A percentile compares a stretch with the other conserved stretches of the same genome.
These are phyloP conservation scores for Anagrus nilaparvatae DNA, from an alignment of 1,140 invertebrate species.

Conservation along the genomic window DNA sequence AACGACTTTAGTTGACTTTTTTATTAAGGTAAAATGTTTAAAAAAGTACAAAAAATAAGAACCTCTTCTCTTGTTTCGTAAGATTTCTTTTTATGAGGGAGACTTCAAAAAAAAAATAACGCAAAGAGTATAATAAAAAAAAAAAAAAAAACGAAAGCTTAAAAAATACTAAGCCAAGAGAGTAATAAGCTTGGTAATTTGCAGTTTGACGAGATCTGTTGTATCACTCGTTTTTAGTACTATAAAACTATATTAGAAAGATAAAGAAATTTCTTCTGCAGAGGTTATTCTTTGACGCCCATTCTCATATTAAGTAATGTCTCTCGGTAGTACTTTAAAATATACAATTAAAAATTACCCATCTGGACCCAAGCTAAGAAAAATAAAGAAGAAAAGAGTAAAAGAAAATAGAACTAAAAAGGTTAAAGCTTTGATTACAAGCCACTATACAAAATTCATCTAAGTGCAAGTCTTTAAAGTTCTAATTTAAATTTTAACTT, in stretches of 20 bases:
- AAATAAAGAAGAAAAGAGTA: conserved; percentile 5
- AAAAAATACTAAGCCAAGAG: too few species aligned
- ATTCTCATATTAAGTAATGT: conserved; percentile 27
- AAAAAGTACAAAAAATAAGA: conserved; percentile 17
- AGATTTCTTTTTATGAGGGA: conserved; percentile 19
- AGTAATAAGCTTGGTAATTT: conserved; percentile 41
- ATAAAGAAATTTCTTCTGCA: background rate
- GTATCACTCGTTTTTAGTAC: conserved; percentile 21
- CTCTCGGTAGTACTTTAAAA: conserved; percentile 27
- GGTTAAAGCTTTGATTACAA: conserved; percentile 19
- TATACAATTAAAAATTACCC: conserved; percentile 36
- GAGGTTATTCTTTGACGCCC: conserved; percentile 28
- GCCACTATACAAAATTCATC: background rate
- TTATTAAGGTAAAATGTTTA: too few species aligned
- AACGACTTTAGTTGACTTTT: too few species aligned
- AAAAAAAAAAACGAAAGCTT: too few species aligned
- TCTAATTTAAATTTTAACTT: too few species aligned
- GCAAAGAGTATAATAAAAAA: too few species aligned
- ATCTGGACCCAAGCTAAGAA: conserved; percentile 21
- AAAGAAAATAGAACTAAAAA: conserved; percentile 15
- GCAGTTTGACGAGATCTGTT: conserved; percentile 38
- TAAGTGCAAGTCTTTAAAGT: too few species aligned
- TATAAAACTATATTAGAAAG: too few species aligned
- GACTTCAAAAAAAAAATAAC: too few species aligned
- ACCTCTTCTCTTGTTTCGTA: conserved; percentile 12